Evolutionary conservation across 2,797 vertebrate genomes (phyloP).

Genomic region (Gallinago stenura): DNA sequence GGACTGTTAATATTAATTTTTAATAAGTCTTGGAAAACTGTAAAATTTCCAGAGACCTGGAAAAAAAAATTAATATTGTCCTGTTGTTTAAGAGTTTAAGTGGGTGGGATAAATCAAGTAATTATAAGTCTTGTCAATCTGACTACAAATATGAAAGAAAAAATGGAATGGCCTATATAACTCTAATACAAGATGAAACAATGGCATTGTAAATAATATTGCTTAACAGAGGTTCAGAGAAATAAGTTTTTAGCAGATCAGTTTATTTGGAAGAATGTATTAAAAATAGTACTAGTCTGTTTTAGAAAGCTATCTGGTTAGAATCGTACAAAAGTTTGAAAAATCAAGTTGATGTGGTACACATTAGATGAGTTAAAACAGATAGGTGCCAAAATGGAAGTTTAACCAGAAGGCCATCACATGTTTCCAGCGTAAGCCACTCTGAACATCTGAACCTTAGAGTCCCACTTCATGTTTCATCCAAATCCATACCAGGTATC

Average conservation of each 20-base stretch:
- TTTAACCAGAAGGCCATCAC: background rate
- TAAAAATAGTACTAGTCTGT: background rate
- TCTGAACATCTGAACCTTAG: background rate
- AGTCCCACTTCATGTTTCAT: background rate
- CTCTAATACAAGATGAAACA: background rate
- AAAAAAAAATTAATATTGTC: background rate
- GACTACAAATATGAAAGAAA: background rate
- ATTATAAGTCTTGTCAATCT: background rate
- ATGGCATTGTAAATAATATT: background rate
- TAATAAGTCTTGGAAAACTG: background rate
- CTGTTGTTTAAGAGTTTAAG: background rate
- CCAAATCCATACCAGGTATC: background rate
- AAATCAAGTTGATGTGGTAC: background rate
- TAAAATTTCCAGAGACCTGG: background rate
- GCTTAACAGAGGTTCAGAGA: background rate
- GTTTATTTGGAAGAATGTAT: background rate
- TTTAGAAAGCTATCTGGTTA: background rate
- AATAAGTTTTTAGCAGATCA: background rate
- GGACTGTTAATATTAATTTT: background rate
- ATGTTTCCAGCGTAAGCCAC: background rate
- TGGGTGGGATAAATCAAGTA: background rate
- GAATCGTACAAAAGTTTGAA: background rate
- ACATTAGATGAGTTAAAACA: background rate
- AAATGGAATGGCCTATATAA: background rate
- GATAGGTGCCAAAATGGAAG: background rate